Percentiles rank a stretch among this genome's conserved stretches.
phyloP scores from a whole-genome alignment of 2,113 vertebrate genomes.

The Poicephalus meyeri region DNA sequence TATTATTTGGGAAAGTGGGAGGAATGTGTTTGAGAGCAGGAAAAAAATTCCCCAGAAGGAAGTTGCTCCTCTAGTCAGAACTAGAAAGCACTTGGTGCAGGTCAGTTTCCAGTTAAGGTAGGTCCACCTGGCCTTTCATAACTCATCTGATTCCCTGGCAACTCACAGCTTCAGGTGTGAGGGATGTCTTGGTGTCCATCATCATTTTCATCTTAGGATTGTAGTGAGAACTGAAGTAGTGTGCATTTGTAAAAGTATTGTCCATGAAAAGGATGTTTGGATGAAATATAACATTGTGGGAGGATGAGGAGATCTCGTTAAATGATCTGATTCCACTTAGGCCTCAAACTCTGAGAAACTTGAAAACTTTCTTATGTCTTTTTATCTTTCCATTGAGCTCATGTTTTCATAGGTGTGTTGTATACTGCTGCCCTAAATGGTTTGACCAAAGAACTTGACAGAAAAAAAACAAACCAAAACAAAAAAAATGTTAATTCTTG shows the following conservation, averaged over 20 bases:
- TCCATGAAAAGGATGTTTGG: neutral
- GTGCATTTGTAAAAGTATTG: neutral
- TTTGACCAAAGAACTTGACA: neutral
- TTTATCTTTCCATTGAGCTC: rapidly evolving
- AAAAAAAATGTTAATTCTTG: neutral
- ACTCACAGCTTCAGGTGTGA: neutral
- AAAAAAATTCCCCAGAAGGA: neutral
- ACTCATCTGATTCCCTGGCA: neutral
- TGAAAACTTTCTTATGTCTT: neutral
- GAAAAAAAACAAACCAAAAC: rapidly evolving
- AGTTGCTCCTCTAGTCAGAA: neutral
- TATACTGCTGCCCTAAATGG: neutral
- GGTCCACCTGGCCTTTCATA: neutral
- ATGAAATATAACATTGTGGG: neutral
- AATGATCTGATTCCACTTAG: neutral
- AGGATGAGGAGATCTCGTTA: neutral
- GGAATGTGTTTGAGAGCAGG: neutral
- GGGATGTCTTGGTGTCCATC: neutral
- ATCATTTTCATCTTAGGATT: neutral
- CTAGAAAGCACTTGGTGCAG: neutral
- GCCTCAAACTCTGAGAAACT: neutral
- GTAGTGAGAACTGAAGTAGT: rapidly evolving
- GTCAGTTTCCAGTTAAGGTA: neutral
- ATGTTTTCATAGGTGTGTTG: neutral
- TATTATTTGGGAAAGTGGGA: neutral